Evolutionary conservation across 1,140 invertebrate genomes (phyloP).

Genomic region (Lepidostoma basale): DNA sequence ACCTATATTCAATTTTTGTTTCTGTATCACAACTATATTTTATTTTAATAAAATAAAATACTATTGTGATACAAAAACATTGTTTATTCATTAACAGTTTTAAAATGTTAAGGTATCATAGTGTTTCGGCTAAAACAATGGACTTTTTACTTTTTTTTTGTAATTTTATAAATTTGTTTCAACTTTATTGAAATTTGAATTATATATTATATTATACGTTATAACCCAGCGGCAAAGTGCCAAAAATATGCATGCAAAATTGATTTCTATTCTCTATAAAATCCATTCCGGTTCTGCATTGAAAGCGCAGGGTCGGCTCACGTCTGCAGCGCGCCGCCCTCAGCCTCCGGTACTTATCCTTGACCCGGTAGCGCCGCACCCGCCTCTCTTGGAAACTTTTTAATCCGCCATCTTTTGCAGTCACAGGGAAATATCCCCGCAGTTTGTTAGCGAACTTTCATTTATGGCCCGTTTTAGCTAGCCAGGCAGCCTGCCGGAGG

Average conservation of each 20-base stretch:
- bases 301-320: background rate
- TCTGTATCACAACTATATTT: too few relatives aligned
- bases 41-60: too few relatives aligned
- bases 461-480: background rate
- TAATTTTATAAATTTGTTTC: too few relatives aligned
- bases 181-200: background rate
- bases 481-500: background rate
- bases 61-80: too few relatives aligned
- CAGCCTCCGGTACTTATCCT: constrained; percentile 12
- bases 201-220: background rate
- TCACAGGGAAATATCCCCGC: background rate
- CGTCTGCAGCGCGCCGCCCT: constrained; percentile 9
- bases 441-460: background rate
- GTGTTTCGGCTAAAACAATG: too few relatives aligned
- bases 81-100: too few relatives aligned
- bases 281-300: background rate
- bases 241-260: background rate
- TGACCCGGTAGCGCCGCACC: constrained; percentile 18
- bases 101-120: too few relatives aligned
- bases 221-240: background rate
- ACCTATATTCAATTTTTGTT: too few relatives aligned
- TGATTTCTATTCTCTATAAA: background rate
- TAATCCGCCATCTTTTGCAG: background rate
- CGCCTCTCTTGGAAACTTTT: background rate
- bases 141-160: too few relatives aligned